A percentile compares a stretch with the other conserved stretches of the same genome.
Conservation (phyloP, 2,797 vertebrate genomes). For the Eulemur albifrons region DNA sequence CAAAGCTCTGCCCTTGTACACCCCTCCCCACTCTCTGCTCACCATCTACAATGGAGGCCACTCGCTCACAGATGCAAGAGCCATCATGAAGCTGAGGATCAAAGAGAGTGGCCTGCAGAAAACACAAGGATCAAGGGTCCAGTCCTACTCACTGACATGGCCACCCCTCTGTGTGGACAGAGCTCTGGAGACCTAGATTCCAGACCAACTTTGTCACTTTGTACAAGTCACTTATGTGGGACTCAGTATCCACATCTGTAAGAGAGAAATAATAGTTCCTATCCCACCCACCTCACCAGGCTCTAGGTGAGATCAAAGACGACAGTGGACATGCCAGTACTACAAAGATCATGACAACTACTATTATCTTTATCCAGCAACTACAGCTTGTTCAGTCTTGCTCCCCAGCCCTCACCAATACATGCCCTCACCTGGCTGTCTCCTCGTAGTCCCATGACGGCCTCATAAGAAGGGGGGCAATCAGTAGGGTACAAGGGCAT, state of each 20-base stretch:
- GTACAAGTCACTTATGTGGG: background rate
- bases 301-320: background rate
- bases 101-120: conserved; percentile 92
- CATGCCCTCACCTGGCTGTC: conserved; percentile 90
- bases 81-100: conserved; percentile 90
- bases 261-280: background rate
- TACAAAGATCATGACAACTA: background rate
- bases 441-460: conserved; percentile 94
- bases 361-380: background rate
- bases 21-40: conserved; percentile 68
- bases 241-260: background rate
- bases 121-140: background rate
- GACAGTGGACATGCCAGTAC: background rate
- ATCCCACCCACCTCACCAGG: background rate
- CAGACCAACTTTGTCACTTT: background rate
- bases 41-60: conserved; percentile 95
- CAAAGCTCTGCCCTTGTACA: conserved; percentile 72
- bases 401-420: background rate
- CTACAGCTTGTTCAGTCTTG: background rate
- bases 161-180: background rate
- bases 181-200: background rate
- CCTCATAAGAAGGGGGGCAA: conserved; percentile 96
- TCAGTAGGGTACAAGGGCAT: conserved; percentile 96
- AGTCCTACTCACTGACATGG: background rate
- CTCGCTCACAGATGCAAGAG: conserved; percentile 89